Percentiles rank a stretch among this genome's conserved stretches.
These are phyloP conservation scores for Streblospio benedicti DNA, from an alignment of 1,140 invertebrate species.

Conservation along the genomic window DNA sequence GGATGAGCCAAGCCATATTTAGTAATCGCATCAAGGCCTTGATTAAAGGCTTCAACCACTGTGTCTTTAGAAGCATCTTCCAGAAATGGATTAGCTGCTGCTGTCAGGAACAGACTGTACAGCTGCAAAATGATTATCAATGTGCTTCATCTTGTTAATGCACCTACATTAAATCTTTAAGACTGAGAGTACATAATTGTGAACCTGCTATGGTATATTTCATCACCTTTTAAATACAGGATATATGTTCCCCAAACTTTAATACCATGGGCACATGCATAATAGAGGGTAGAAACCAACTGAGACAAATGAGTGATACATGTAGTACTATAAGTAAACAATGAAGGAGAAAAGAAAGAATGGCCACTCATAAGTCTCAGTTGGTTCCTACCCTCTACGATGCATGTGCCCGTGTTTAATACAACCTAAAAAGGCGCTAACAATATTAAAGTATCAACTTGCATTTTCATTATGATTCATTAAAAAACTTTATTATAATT, in stretches of 20 bases:
- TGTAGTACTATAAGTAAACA: too few species aligned
- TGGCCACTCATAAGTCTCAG: too few species aligned
- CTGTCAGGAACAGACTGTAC: constrained; percentile 58
- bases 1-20: constrained; percentile 56
- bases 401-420: too few species aligned
- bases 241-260: neutral
- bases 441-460: too few species aligned
- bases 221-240: neutral
- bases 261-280: neutral
- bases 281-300: neutral
- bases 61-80: constrained; percentile 22
- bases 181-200: neutral
- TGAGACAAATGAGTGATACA: too few species aligned
- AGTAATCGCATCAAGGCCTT: constrained; percentile 53
- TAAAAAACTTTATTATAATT: neutral
- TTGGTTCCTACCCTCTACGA: too few species aligned
- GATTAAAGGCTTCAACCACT: constrained; percentile 51
- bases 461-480: neutral
- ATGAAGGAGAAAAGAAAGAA: too few species aligned
- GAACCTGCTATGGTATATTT: neutral
- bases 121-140: constrained; percentile 9
- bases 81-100: constrained; percentile 49
- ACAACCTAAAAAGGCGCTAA: too few species aligned
- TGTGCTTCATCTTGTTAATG: too few species aligned
- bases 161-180: too few species aligned